Evolutionary conservation across 1,140 invertebrate species (phyloP).

Genomic region (Rhyzopertha dominica): DNA sequence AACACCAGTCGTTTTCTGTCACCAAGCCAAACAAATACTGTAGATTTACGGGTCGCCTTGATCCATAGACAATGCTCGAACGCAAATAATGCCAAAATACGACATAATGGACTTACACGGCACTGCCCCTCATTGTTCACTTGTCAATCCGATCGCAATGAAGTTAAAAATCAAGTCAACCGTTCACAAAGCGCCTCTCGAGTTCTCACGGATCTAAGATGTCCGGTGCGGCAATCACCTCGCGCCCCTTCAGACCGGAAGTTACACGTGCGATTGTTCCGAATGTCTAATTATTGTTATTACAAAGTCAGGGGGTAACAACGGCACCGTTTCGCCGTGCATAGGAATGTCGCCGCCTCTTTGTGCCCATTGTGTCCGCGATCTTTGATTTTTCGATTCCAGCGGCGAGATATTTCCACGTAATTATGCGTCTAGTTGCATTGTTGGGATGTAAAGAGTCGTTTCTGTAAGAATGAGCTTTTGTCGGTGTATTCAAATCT

Average conservation of each 20-base stretch:
- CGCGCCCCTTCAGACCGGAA: constrained; percentile 5
- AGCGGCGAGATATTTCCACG: constrained; percentile 10
- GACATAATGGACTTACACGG: too few species aligned
- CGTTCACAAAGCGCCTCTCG: not conserved
- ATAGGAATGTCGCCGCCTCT: constrained; percentile 7
- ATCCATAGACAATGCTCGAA: too few species aligned
- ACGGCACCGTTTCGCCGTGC: not conserved
- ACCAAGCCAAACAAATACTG: too few species aligned
- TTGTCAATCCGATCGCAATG: constrained; percentile 14
- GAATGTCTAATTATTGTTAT: constrained; percentile 5
- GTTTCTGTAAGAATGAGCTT: too few species aligned
- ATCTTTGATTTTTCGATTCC: too few species aligned
- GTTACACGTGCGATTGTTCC: constrained; percentile 16
- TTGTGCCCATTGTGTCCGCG: not conserved
- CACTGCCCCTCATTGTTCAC: constrained; percentile 13
- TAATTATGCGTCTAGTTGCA: constrained; percentile 8
- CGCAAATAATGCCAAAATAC: too few species aligned
- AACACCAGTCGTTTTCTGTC: too few species aligned
- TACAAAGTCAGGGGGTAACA: too few species aligned
- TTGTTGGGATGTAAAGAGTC: too few species aligned
- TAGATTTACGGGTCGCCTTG: too few species aligned
- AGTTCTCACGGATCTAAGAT: constrained; percentile 13
- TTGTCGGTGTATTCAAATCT: too few species aligned
- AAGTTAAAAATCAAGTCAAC: constrained; percentile 18
- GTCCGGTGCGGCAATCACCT: not conserved